These are phyloP conservation scores for Sebastes fasciatus DNA, from an alignment of 2,113 vertebrate genomes.

Conservation along the genomic window DNA sequence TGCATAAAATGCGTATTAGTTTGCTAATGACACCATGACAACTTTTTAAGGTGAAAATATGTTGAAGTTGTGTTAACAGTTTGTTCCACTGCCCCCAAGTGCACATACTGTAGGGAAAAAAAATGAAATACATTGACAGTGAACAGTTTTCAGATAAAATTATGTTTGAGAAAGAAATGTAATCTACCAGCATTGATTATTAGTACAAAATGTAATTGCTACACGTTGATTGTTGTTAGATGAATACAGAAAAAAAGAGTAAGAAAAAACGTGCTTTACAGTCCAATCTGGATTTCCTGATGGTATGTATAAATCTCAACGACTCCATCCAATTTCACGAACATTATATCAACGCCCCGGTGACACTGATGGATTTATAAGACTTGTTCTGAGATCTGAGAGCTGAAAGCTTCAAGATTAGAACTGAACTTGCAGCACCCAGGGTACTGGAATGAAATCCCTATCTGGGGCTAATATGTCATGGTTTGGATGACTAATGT, in stretches of 20 bases:
- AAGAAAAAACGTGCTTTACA: background rate
- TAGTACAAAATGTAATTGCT: background rate
- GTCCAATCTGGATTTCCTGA: background rate
- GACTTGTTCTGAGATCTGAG: constrained; percentile 9
- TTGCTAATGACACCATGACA: background rate
- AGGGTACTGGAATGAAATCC: constrained; percentile 33
- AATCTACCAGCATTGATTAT: background rate
- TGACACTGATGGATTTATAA: constrained; percentile 17
- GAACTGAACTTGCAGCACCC: constrained; percentile 10
- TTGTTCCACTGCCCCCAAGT: background rate
- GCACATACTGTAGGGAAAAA: background rate
- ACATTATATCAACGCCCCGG: background rate
- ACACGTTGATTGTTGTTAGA: background rate
- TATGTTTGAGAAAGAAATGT: background rate
- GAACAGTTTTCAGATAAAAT: background rate
- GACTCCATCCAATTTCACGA: background rate
- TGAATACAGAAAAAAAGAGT: background rate
- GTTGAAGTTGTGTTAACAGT: background rate
- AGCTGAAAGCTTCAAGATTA: constrained; percentile 30
- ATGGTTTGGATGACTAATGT: constrained; percentile 48
- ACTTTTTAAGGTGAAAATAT: background rate
- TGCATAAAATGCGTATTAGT: background rate
- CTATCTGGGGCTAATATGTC: constrained; percentile 33
- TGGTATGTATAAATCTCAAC: background rate
- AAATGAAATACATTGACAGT: background rate